phyloP scores from a whole-genome alignment of 2,113 vertebrate species.

The Leiothrix lutea region DNA sequence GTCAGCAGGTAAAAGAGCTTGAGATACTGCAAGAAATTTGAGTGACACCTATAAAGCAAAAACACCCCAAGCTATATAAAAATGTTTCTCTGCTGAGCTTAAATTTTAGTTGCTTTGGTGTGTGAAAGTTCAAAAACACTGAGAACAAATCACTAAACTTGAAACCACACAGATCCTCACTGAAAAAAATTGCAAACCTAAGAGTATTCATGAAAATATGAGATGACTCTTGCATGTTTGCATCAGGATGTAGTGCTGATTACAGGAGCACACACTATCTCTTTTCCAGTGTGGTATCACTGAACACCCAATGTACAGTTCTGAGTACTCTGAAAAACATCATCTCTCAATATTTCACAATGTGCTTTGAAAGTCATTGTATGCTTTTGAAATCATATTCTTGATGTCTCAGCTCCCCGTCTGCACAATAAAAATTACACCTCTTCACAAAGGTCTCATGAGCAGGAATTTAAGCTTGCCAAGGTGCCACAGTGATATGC shows the following conservation, averaged over 20 bases:
- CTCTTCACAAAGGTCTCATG: neutral
- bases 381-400: neutral
- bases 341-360: neutral
- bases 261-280: neutral
- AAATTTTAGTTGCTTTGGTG: neutral
- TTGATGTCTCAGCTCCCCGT: neutral
- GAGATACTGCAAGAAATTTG: neutral
- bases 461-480: neutral
- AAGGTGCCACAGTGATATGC: neutral
- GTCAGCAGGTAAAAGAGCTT: neutral
- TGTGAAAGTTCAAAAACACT: neutral
- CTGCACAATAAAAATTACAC: neutral
- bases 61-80: neutral
- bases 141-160: neutral
- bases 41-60: neutral
- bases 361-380: neutral
- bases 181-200: neutral
- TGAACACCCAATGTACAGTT: neutral
- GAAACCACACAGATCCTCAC: neutral
- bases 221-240: neutral
- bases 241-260: neutral
- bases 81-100: neutral
- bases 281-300: neutral
- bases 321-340: neutral
- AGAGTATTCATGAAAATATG: neutral